Percentiles rank a stretch among this genome's conserved stretches.
Conservation (phyloP, 92 coral and sea anemone species). For the Chrysogorgia sp. region DNA sequence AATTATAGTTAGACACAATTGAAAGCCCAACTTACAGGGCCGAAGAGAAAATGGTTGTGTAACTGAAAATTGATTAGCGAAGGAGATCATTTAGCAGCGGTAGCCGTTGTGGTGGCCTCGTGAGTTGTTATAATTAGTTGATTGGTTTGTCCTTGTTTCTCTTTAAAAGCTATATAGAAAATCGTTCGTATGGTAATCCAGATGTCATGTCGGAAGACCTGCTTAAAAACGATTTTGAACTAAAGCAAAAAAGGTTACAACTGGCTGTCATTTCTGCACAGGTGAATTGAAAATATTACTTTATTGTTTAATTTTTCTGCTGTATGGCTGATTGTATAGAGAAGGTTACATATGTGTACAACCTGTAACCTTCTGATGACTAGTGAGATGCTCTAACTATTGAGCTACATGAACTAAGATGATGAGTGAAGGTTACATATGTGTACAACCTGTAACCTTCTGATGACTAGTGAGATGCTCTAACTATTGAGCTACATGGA, state of each 20-base stretch:
- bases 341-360: no score
- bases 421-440: no score
- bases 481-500: no score
- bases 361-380: no score
- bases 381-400: no score
- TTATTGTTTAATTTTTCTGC: background rate
- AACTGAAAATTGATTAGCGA: no score
- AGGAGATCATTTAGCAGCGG: background rate
- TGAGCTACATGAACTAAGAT: no score
- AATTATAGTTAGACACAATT: no score
- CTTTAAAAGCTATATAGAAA: constrained; percentile 66
- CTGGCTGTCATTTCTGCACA: constrained; percentile 69
- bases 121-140: background rate
- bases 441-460: no score
- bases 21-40: no score
- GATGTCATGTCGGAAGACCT: constrained; percentile 73
- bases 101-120: background rate
- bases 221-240: constrained; percentile 72
- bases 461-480: no score
- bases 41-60: no score
- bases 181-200: constrained; percentile 88
- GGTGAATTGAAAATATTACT: constrained; percentile 60
- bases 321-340: background rate
- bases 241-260: constrained; percentile 71
- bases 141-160: background rate